A percentile compares a stretch with the other conserved stretches of the same genome.
Conservation (phyloP, 2,113 vertebrate species). For the Etia nguti region DNA sequence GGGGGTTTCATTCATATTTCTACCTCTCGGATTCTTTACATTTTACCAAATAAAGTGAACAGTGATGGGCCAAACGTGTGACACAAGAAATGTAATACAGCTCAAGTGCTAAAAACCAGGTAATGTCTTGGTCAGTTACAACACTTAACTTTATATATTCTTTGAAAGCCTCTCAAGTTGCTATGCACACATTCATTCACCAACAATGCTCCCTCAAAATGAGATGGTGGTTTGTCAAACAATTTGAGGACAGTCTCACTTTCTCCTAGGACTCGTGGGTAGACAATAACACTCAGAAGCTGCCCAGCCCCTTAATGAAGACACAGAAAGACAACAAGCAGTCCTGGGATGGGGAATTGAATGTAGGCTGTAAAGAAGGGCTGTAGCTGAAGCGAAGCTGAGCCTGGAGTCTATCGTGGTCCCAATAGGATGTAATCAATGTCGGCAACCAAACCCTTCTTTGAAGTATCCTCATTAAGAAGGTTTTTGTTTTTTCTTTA, state of each 20-base stretch:
- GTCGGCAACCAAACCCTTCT: constrained; percentile 7
- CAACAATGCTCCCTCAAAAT: not conserved
- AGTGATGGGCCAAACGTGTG: not conserved
- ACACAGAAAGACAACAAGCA: constrained; percentile 10
- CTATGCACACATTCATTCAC: not conserved
- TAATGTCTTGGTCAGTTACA: not conserved
- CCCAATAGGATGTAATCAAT: constrained; percentile 31
- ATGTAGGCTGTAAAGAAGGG: constrained; percentile 10
- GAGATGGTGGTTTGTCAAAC: not conserved
- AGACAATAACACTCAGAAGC: not conserved
- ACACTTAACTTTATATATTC: not conserved
- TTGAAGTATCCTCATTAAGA: constrained; percentile 43
- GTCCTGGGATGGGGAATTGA: constrained; percentile 16
- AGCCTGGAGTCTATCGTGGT: constrained; percentile 15
- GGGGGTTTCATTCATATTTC: not conserved
- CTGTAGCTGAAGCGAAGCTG: constrained; percentile 30
- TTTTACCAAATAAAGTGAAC: not conserved
- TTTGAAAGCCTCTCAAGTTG: not conserved
- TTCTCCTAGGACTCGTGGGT: not conserved
- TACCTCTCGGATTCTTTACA: not conserved
- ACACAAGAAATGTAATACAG: constrained; percentile 1
- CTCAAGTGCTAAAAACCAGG: constrained; percentile 5
- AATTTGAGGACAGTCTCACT: not conserved
- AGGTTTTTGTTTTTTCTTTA: constrained; percentile 11
- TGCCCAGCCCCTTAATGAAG: not conserved